Conservation (phyloP, 53 echinoderm and acorn worm genomes). For the Hippasteria phrygiana region DNA sequence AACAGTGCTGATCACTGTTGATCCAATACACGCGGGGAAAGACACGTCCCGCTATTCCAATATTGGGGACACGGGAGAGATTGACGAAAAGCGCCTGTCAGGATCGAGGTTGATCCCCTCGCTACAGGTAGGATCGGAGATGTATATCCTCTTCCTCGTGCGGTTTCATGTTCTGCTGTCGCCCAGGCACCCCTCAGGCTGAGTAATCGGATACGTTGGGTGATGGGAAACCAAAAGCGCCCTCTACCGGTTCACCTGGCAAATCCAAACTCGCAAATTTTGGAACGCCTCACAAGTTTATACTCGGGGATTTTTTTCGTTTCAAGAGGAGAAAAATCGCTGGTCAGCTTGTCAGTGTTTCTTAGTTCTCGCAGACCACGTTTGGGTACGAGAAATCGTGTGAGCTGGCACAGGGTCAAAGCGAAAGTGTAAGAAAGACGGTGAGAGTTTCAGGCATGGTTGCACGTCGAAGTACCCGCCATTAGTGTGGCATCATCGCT, state of each 20-base stretch:
- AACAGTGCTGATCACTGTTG: slow-evolving; percentile 28
- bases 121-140: slow-evolving; percentile 32
- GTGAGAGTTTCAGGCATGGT: background rate
- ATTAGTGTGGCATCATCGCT: background rate
- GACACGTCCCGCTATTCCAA: slow-evolving; percentile 11
- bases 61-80: background rate
- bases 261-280: too few species aligned
- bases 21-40: background rate
- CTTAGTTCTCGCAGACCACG: background rate
- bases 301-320: too few species aligned
- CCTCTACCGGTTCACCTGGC: slow-evolving; percentile 30
- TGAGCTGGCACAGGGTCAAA: background rate
- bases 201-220: background rate
- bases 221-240: slow-evolving; percentile 1
- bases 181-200: slow-evolving; percentile 1
- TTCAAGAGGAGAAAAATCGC: background rate
- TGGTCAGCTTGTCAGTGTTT: background rate
- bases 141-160: slow-evolving; percentile 11
- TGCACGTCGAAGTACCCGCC: background rate
- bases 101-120: slow-evolving; percentile 38
- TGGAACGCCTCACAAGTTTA: too few species aligned
- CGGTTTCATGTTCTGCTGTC: slow-evolving; percentile 25
- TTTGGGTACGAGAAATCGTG: background rate
- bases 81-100: background rate
- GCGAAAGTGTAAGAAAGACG: background rate